Conservation (phyloP, 2,797 vertebrate genomes). For the Chiloscyllium punctatum region DNA sequence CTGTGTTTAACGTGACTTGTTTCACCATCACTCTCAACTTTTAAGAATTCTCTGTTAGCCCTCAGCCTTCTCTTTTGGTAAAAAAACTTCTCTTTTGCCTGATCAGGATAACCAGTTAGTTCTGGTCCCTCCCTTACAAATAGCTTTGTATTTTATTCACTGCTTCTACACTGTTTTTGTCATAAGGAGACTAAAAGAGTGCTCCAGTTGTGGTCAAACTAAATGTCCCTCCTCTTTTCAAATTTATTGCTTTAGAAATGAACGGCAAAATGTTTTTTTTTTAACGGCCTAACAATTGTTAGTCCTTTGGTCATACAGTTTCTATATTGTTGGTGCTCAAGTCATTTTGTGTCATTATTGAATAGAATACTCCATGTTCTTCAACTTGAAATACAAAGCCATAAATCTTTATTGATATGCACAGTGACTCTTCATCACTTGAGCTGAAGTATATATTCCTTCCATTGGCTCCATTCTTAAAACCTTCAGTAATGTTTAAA, state of each 20-base stretch:
- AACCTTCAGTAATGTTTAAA: not conserved
- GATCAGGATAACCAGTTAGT: not conserved
- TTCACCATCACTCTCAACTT: not conserved
- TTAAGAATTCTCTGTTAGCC: not conserved
- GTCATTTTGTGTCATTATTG: not conserved
- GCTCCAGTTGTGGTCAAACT: not conserved
- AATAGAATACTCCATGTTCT: not conserved
- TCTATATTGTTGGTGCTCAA: not conserved
- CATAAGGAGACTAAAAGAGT: not conserved
- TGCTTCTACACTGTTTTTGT: not conserved
- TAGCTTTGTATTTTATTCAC: not conserved
- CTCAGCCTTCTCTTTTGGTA: not conserved
- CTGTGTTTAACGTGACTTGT: not conserved
- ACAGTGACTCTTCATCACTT: not conserved
- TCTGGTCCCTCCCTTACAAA: not conserved
- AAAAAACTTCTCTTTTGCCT: not conserved
- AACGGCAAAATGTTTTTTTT: not conserved
- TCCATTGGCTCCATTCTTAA: not conserved
- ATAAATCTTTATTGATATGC: not conserved
- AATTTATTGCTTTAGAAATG: not conserved
- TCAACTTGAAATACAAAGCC: not conserved
- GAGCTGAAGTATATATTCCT: not conserved
- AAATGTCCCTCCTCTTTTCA: not conserved
- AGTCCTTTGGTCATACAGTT: not conserved
- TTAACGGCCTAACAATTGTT: not conserved